A percentile compares a stretch with the other conserved stretches of the same genome.
Conservation (phyloP, 2,113 vertebrate species). For the Ammodramus savannarum region DNA sequence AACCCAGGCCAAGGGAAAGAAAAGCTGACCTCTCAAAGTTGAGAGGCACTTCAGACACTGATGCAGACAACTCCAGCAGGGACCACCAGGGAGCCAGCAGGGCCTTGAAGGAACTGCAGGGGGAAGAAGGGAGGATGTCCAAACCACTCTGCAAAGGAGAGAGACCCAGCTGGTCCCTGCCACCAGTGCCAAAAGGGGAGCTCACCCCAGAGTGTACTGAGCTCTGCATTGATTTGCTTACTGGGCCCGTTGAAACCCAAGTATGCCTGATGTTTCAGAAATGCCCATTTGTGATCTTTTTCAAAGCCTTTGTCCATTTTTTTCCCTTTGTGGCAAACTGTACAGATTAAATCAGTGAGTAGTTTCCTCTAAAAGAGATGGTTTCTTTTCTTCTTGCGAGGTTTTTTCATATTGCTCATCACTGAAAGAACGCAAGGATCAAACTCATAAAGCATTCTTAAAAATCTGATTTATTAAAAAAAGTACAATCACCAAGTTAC, state of each 20-base stretch:
- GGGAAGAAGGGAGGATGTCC: neutral
- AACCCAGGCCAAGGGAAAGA: neutral
- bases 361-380: neutral
- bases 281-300: neutral
- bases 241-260: neutral
- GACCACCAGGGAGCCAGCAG: neutral
- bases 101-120: neutral
- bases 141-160: neutral
- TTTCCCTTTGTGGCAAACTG: neutral
- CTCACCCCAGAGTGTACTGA: neutral
- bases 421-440: neutral
- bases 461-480: neutral
- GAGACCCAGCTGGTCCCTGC: neutral
- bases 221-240: neutral
- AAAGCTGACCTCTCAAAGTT: neutral
- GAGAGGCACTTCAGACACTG: neutral
- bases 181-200: neutral
- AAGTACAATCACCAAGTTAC: neutral
- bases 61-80: neutral
- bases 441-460: neutral
- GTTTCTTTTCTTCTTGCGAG: neutral
- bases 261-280: neutral
- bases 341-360: rapidly evolving
- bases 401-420: neutral
- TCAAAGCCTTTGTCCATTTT: neutral